phyloP scores from a whole-genome alignment of 2,797 vertebrate genomes.

The Harpagifer antarcticus region DNA sequence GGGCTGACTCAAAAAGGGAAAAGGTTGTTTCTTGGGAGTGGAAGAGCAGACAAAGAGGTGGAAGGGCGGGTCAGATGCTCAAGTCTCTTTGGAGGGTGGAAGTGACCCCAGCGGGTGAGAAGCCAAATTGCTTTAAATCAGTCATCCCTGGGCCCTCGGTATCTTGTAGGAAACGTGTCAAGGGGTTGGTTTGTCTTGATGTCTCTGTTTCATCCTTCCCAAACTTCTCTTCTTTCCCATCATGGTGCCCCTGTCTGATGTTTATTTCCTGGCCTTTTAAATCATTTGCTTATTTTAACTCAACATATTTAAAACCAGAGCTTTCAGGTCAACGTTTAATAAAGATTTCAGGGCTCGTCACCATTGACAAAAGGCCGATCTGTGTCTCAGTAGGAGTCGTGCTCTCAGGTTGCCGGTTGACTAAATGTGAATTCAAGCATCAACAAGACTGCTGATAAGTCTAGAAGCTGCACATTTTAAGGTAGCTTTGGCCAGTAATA shows the following conservation, averaged over 20 bases:
- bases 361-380: conserved; percentile 21
- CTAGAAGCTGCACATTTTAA: conserved; percentile 4
- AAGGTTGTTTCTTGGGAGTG: conserved; percentile 6
- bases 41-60: conserved; percentile 33
- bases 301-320: conserved; percentile 28
- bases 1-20: not conserved
- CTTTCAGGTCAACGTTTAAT: conserved; percentile 18
- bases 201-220: conserved; percentile 49
- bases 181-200: conserved; percentile 35
- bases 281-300: conserved; percentile 34
- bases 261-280: conserved; percentile 8
- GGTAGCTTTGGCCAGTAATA: not conserved
- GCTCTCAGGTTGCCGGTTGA: not conserved
- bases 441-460: not conserved
- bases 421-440: not conserved
- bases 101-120: conserved; percentile 39
- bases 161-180: conserved; percentile 56
- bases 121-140: conserved; percentile 23
- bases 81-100: conserved; percentile 44
- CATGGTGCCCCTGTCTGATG: not conserved
- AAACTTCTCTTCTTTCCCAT: conserved; percentile 9
- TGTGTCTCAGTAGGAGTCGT: conserved; percentile 8
- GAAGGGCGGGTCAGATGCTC: conserved; percentile 19
- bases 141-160: conserved; percentile 20
- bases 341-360: not conserved